A percentile compares a stretch with the other conserved stretches of the same genome.
These are phyloP conservation scores for Thalassophryne amazonica DNA, from an alignment of 2,797 vertebrate species.

Conservation along the genomic window DNA sequence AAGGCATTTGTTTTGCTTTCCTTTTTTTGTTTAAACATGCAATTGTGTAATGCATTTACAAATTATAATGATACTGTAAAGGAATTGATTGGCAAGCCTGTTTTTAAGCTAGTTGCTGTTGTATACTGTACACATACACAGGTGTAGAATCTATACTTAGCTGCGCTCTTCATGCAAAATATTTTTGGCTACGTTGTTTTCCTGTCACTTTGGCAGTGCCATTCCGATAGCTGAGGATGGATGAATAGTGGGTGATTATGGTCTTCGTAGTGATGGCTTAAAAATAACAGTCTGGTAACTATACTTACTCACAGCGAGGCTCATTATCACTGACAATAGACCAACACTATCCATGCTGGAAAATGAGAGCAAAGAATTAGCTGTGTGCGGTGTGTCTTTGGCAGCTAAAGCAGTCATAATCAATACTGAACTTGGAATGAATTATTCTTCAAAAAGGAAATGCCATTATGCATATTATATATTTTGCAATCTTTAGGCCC, in stretches of 20 bases:
- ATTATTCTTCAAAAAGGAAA: not conserved
- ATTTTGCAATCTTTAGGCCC: constrained; percentile 1
- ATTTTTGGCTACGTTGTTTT: constrained; percentile 12
- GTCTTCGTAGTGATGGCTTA: constrained; percentile 26
- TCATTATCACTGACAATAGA: constrained; percentile 41
- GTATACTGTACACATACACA: no score
- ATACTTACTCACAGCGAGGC: constrained; percentile 29
- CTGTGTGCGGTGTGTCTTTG: constrained; percentile 13
- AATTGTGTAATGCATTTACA: no score
- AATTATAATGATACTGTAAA: no score
- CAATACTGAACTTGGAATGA: not conserved
- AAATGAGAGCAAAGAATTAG: constrained; percentile 8
- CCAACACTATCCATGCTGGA: constrained; percentile 3
- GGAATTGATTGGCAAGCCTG: no score
- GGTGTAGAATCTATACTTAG: no score
- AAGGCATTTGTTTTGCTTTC: no score
- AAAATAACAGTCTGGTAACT: constrained; percentile 28
- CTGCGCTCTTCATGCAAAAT: no score
- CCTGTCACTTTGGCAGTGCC: constrained; percentile 7
- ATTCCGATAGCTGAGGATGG: constrained; percentile 11
- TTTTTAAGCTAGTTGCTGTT: no score
- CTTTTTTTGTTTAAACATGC: no score
- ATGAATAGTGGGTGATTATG: constrained; percentile 43
- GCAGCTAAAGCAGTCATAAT: constrained; percentile 3
- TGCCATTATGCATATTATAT: not conserved